phyloP scores from a whole-genome alignment of 2,113 vertebrate species.

The Pachycephala philippinensis region DNA sequence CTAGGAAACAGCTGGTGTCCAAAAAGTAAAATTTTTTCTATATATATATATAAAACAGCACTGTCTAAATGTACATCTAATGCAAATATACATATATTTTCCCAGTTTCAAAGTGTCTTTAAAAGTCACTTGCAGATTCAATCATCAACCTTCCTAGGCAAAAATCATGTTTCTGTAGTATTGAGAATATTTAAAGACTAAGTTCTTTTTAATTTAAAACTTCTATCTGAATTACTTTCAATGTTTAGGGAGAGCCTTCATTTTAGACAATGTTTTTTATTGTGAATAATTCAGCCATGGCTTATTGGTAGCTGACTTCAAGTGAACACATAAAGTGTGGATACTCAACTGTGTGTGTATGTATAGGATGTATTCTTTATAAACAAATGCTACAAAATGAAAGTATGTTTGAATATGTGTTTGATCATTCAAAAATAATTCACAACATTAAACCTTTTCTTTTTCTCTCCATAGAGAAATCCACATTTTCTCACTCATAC shows the following conservation, averaged over 20 bases:
- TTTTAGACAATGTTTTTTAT: background rate
- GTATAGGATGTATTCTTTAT: background rate
- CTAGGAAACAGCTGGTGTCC: background rate
- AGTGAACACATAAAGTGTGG: background rate
- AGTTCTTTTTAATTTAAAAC: background rate
- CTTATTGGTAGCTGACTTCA: background rate
- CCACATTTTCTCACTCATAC: background rate
- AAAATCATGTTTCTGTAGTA: conserved; percentile 25
- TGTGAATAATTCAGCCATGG: background rate
- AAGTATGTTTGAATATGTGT: background rate
- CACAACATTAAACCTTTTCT: background rate
- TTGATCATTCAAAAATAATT: background rate
- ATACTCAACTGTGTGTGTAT: background rate
- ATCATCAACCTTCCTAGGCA: background rate
- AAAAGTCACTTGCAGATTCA: background rate
- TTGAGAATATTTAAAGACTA: background rate
- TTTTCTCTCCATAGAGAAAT: background rate
- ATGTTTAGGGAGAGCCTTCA: background rate
- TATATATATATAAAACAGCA: background rate
- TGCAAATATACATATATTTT: background rate
- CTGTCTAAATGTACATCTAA: background rate
- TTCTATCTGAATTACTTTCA: background rate
- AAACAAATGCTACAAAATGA: background rate
- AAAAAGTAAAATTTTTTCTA: background rate
- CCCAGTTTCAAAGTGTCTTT: background rate